Evolutionary conservation across 2,113 vertebrate species (phyloP), one percentile per base, ranked within the genome.

Genomic region (Dendrocopos noguchii): DNA sequence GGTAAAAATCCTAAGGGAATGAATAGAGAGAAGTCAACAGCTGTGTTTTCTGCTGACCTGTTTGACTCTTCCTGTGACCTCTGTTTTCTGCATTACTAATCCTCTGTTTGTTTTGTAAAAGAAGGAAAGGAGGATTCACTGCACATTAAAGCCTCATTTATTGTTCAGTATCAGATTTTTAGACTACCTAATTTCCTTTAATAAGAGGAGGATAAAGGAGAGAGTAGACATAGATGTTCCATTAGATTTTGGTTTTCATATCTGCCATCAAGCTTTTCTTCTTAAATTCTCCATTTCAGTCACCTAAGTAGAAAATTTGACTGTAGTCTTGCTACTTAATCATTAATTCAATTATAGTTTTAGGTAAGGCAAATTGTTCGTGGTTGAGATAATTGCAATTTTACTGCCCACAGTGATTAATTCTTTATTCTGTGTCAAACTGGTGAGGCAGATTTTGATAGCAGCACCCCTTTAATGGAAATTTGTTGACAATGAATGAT

Each of bases 401-500:
- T 29, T 79, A 70, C 84, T 93, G 75, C 65, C 63, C 50, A 29
- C 10, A 66, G 42, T 52, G 64, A 86, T 90, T 75, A 73, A 79
- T 94, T 91, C 10, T 82, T 96, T 88, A 13, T 91, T 68, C 36
- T 87, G 1, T 84, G 46, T 70, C 57, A 75, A 79, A 79, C 50
- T 53, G 80, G 84, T 47, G 44, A 88, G 85, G 25, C 34, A 59
- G 24, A 76, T 87, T 95, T 93, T 95, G 91, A 68, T 87, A 91
- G 76, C 66, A 59, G 39, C 4, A 15, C 81, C 56, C 39, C 2
- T 5, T 66, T 95, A 92, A 83, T 76, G 86, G 73, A 84, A 84
- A 17, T 67, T 67, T 90, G 82, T 1, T 84, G 74, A 56, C 76
- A 80, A 12, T 59, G 33, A 72, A 61, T 46, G 57, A 53, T 85